Evolutionary conservation across 2,113 vertebrate genomes (phyloP).

Genomic region (Amazona guildingii): DNA sequence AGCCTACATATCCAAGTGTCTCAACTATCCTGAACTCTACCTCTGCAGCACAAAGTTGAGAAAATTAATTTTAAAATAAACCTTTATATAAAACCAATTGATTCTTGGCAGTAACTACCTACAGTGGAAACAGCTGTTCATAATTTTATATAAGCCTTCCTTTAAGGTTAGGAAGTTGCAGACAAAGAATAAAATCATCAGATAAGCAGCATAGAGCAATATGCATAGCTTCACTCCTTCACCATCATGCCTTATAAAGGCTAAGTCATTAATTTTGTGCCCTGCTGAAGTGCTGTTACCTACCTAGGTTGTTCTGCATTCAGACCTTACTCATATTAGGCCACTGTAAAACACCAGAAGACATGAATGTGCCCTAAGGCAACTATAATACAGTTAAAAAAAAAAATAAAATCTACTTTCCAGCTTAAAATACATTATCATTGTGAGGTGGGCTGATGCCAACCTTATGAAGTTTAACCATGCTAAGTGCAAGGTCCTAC

Average conservation of each 20-base stretch:
- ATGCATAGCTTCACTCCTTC: background rate
- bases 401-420: background rate
- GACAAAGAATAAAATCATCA: background rate
- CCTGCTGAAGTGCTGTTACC: background rate
- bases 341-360: background rate
- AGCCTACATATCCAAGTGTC: background rate
- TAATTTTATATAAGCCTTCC: background rate
- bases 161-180: background rate
- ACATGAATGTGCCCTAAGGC: background rate
- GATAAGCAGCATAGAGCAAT: background rate
- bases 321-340: background rate
- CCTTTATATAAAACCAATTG: background rate
- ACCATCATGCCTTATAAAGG: background rate
- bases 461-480: no score
- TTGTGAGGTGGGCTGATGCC: no score
- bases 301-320: background rate
- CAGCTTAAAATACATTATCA: background rate
- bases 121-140: background rate
- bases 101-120: background rate
- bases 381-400: background rate
- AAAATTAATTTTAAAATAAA: slow-evolving; percentile 16
- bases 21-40: background rate
- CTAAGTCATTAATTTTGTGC: background rate
- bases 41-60: background rate
- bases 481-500: no score